A percentile compares a stretch with the other conserved stretches of the same genome.
Evolutionary conservation across 2,888 invertebrate genomes (phyloP).

Genomic region (Limnephilus marmoratus): DNA sequence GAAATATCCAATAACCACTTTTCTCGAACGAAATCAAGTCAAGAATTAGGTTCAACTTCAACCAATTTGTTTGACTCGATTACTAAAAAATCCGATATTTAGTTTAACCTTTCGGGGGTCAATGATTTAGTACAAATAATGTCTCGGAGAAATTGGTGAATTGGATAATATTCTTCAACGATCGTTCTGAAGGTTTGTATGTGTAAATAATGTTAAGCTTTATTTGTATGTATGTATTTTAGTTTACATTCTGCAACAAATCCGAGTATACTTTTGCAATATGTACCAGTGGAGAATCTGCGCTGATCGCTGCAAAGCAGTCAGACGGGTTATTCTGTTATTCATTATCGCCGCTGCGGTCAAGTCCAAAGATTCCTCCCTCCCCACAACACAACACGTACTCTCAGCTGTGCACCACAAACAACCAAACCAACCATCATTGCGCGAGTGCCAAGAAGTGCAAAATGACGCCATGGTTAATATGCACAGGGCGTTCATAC

Average conservation of each 20-base stretch:
- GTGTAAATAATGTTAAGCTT: neutral
- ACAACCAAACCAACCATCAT: neutral
- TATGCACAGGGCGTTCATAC: too few relatives aligned
- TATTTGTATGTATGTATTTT: neutral
- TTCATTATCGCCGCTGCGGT: conserved; percentile 7
- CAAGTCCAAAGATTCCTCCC: neutral
- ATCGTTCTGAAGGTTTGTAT: too few relatives aligned
- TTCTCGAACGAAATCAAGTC: too few relatives aligned
- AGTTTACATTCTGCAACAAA: neutral
- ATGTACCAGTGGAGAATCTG: neutral
- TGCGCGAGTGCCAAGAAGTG: neutral
- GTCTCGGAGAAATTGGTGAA: too few relatives aligned
- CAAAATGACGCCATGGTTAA: too few relatives aligned
- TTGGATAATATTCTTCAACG: too few relatives aligned
- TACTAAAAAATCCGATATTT: too few relatives aligned
- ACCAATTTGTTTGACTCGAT: too few relatives aligned
- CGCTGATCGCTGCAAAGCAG: neutral
- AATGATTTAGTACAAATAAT: too few relatives aligned
- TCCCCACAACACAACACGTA: neutral
- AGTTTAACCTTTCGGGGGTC: too few relatives aligned
- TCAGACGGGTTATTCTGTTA: neutral
- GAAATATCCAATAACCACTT: too few relatives aligned
- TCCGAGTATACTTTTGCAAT: neutral
- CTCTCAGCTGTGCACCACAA: neutral
- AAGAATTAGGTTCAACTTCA: too few relatives aligned